Evolutionary conservation across 2,797 vertebrate species (phyloP).

Genomic region (Hyperoplus immaculatus): DNA sequence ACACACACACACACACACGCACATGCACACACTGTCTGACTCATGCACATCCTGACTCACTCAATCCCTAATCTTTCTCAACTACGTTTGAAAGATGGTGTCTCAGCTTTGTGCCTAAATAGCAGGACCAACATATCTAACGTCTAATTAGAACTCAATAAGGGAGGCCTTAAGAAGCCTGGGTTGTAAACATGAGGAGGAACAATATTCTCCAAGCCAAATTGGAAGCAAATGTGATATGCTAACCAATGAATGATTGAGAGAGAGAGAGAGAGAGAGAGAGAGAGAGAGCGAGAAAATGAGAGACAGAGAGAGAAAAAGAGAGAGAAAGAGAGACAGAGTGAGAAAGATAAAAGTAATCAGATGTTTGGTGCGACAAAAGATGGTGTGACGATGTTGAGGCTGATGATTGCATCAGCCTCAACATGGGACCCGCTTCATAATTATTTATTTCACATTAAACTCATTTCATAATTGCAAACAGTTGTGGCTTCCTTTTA

Average conservation of each 20-base stretch:
- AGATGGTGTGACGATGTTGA: background rate
- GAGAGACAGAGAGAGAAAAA: background rate
- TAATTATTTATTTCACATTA: constrained; percentile 5
- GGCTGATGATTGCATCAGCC: background rate
- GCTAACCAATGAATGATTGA: background rate
- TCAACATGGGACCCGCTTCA: too few relatives aligned
- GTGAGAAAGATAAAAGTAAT: background rate
- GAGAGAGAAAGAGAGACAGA: background rate
- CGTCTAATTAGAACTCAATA: background rate
- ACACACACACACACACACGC: constrained; percentile 14
- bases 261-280: background rate
- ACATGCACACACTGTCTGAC: constrained; percentile 30
- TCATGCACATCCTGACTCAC: constrained; percentile 36
- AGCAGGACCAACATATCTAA: background rate
- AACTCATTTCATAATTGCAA: background rate
- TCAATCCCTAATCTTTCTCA: constrained; percentile 39
- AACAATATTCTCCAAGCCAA: background rate
- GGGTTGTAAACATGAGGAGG: constrained; percentile 1
- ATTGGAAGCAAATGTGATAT: background rate
- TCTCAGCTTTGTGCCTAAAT: constrained; percentile 14
- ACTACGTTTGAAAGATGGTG: constrained; percentile 41
- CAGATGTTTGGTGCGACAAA: background rate
- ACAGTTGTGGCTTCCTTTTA: constrained; percentile 2
- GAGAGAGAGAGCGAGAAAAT: background rate
- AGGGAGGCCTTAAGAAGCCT: background rate